Percentiles rank a stretch among this genome's conserved stretches.
phyloP scores from a whole-genome alignment of 2,113 vertebrate species.

The Salvelinus fontinalis region DNA sequence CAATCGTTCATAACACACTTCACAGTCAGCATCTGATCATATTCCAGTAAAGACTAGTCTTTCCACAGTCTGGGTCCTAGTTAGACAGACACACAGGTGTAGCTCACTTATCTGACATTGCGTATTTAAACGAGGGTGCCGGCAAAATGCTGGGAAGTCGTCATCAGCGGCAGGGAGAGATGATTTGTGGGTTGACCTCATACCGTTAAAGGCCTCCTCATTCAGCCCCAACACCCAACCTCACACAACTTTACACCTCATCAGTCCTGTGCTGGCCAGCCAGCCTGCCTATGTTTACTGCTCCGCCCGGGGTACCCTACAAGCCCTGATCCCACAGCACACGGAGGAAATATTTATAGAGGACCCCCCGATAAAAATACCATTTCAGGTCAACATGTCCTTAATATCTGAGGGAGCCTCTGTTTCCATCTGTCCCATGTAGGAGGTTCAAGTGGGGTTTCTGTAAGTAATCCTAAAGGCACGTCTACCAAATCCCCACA shows the following conservation, averaged over 20 bases:
- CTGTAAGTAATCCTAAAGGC: background rate
- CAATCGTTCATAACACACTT: background rate
- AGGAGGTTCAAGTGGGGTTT: no score
- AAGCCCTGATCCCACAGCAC: background rate
- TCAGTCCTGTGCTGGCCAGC: slow-evolving; percentile 1
- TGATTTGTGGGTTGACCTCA: background rate
- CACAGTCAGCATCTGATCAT: background rate
- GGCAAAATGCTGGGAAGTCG: background rate
- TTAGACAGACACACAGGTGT: background rate
- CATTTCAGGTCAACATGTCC: no score
- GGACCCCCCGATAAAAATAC: no score
- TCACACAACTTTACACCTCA: background rate
- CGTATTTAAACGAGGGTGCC: background rate
- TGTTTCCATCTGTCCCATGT: background rate
- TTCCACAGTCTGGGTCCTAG: background rate
- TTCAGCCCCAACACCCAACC: background rate
- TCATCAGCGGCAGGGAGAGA: background rate
- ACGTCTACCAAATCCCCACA: background rate
- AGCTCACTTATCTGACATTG: background rate
- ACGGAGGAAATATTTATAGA: slow-evolving; percentile 5
- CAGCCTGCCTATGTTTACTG: no score
- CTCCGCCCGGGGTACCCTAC: background rate
- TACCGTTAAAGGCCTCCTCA: background rate
- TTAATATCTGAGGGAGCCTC: background rate
- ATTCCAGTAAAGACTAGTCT: background rate